Conservation (phyloP, 2,797 vertebrate genomes). For the Centroberyx gerrardi region DNA sequence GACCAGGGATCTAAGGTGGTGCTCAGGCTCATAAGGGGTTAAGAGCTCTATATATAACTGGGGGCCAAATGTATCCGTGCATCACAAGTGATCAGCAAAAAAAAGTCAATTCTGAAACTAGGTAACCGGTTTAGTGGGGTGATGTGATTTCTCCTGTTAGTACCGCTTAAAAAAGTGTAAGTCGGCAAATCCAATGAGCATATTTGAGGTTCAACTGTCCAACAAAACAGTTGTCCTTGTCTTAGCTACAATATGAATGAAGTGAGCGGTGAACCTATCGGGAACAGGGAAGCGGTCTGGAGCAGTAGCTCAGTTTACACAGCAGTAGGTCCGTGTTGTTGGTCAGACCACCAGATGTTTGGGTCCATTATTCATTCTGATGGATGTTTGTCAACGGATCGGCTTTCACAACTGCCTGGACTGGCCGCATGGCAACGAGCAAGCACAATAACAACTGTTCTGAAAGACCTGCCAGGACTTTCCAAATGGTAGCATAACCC, state of each 20-base stretch:
- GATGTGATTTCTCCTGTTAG: too few species aligned
- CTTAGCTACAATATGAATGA: slow-evolving; percentile 21
- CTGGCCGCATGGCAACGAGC: slow-evolving; percentile 58
- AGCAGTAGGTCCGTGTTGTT: slow-evolving; percentile 29
- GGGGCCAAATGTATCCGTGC: too few species aligned
- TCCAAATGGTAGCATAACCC: slow-evolving; percentile 48
- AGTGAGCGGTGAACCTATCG: slow-evolving; percentile 14
- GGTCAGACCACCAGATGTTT: slow-evolving; percentile 73
- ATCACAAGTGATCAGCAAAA: too few species aligned
- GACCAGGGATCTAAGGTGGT: too few species aligned
- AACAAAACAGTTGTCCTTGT: background rate
- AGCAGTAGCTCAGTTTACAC: slow-evolving; percentile 49
- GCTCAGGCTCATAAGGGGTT: too few species aligned
- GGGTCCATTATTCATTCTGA: slow-evolving; percentile 70
- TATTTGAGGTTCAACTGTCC: background rate
- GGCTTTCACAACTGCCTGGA: slow-evolving; percentile 53
- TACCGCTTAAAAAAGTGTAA: too few species aligned
- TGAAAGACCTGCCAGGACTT: slow-evolving; percentile 47
- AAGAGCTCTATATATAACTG: too few species aligned
- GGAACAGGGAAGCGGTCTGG: slow-evolving; percentile 36
- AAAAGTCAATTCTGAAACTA: too few species aligned
- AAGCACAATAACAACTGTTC: slow-evolving; percentile 69
- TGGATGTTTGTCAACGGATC: slow-evolving; percentile 66
- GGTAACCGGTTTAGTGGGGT: too few species aligned
- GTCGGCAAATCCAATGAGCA: too few species aligned